Evolutionary conservation across 2,888 invertebrate species (phyloP), one percentile per base, ranked within the genome.

Genomic region (Monopis laevigella): DNA sequence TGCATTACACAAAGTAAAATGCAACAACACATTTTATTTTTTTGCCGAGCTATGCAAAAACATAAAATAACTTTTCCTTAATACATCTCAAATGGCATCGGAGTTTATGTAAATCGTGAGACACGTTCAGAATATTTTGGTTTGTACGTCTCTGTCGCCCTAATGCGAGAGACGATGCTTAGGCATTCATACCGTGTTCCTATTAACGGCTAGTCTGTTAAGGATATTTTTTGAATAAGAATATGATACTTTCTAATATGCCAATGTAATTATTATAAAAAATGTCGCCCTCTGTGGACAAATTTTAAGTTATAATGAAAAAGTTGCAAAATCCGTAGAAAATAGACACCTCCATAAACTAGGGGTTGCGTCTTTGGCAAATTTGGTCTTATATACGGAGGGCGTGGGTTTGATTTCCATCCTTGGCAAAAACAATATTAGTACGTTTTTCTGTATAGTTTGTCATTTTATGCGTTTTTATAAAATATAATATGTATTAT

Each of bases 51-150:
- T 36, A 21, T 19, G 36, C 21, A 21, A 36, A 66, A 65, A 60
- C 59, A 63, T 62, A 62, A 65, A 70, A 68, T 65, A 66, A 62
- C 62, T 66, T 66, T 64, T 59, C 64, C 65, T 62, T 72, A 72
- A 72, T 69, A 73, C 65, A 64, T 71, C 65, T 69, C 55, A 57
- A 71, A 77, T 64, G 65, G 62, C 62, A 59, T 51, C 53, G 55
- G 60, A 70, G 70, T 70, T 73, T 73, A 73, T 74, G 77, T 69
- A 73, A 71, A 75, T 72, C 64, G 51, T 62, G 59, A 66, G 59
- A 74, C 71, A 68, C 62, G 67, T 47, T 51, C 51, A 50, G 73
- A 72, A 77, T 75, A 72, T 68, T 69, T 69, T 18, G 21, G 40
- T 18, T 40, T 40, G 19, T 3, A 19, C 18, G 19, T 21, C 12